Conservation (phyloP, 2,888 invertebrate genomes). For the Neoascia interrupta region DNA sequence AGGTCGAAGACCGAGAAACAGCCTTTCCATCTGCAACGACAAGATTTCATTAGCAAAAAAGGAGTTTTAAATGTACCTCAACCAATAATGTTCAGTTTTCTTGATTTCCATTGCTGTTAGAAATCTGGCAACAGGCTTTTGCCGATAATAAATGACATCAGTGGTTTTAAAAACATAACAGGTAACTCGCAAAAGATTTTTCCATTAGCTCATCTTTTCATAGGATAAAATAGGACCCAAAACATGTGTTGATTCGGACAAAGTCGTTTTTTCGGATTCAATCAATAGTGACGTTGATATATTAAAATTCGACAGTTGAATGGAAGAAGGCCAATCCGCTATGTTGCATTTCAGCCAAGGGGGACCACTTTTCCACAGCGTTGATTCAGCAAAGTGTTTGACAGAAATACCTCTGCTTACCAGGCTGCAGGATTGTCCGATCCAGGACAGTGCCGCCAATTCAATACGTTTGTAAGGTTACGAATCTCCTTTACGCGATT, state of each 20-base stretch:
- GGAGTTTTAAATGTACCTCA: slow-evolving; percentile 2
- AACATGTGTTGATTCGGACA: neutral
- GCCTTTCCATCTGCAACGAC: slow-evolving; percentile 6
- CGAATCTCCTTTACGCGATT: neutral
- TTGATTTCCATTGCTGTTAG: slow-evolving; percentile 15
- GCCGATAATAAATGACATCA: neutral
- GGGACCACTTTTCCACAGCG: neutral
- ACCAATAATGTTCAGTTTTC: slow-evolving; percentile 23
- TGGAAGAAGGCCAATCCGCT: neutral
- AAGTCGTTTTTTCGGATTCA: neutral
- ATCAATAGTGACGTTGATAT: neutral
- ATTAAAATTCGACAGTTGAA: neutral
- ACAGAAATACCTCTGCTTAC: neutral
- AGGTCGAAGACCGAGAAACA: neutral
- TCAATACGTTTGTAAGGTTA: neutral
- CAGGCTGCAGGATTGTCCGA: neutral
- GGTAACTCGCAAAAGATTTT: neutral
- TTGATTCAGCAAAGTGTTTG: neutral
- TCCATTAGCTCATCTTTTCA: slow-evolving; percentile 2
- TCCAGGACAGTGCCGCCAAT: neutral
- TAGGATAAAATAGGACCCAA: neutral
- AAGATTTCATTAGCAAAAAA: slow-evolving; percentile 10
- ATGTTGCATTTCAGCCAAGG: neutral
- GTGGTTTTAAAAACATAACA: neutral
- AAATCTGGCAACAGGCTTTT: neutral